Evolutionary conservation across 2,888 invertebrate species (phyloP).

Genomic region (Clostera curtula): DNA sequence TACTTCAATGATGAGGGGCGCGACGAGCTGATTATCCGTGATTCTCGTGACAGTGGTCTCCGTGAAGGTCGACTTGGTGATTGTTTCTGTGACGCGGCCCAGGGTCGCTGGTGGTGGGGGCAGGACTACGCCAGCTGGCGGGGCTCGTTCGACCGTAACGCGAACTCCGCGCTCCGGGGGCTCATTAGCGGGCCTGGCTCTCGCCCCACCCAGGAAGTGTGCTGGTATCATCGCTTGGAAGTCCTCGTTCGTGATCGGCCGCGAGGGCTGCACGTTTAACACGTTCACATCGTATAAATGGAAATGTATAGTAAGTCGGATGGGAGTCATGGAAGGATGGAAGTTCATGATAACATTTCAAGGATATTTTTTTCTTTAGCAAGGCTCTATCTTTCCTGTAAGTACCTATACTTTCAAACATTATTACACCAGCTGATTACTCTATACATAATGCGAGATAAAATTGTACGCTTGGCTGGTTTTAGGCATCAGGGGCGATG

Average conservation of each 20-base stretch:
- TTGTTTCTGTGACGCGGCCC: slow-evolving; percentile 93
- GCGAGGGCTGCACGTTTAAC: slow-evolving; percentile 78
- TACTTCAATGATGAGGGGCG: slow-evolving; percentile 92
- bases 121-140: slow-evolving; percentile 75
- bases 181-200: slow-evolving; percentile 25
- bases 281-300: slow-evolving; percentile 66
- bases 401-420: too few species aligned
- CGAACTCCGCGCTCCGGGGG: slow-evolving; percentile 77
- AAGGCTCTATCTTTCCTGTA: too few species aligned
- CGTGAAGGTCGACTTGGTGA: slow-evolving; percentile 96
- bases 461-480: too few species aligned
- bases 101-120: slow-evolving; percentile 89
- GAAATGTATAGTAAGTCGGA: slow-evolving; percentile 11
- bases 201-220: slow-evolving; percentile 81
- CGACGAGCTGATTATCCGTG: slow-evolving; percentile 92
- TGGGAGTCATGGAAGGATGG: not conserved
- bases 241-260: slow-evolving; percentile 94
- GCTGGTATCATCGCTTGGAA: slow-evolving; percentile 96
- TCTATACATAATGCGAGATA: too few species aligned
- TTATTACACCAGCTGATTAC: too few species aligned
- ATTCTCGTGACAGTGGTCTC: slow-evolving; percentile 95
- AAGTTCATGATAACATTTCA: not conserved
- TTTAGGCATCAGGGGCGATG: too few species aligned
- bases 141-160: slow-evolving; percentile 87
- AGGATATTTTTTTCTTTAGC: too few species aligned